A percentile compares a stretch with the other conserved stretches of the same genome.
These are phyloP conservation scores for Chondrilla cf. caribensis DNA, from an alignment of 37 sponge, comb jelly and placozoan species.

Conservation along the genomic window DNA sequence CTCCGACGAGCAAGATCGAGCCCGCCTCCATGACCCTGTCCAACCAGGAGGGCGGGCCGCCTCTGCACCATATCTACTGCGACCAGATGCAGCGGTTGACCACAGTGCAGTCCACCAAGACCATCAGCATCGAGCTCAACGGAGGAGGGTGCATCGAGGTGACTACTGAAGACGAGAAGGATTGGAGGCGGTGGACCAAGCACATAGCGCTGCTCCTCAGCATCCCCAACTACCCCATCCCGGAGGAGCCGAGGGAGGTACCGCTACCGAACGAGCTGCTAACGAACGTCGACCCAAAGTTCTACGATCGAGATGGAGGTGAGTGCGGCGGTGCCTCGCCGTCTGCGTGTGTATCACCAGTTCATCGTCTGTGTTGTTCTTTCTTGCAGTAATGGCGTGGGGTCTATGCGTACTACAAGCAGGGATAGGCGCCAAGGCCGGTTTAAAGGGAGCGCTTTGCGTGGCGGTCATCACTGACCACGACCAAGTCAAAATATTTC, in stretches of 20 bases:
- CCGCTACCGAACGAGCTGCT: not conserved
- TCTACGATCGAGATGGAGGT: slow-evolving; percentile 14
- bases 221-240: slow-evolving; percentile 20
- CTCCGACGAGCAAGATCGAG: not conserved
- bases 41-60: slow-evolving; percentile 20
- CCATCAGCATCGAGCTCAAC: not conserved
- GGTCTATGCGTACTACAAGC: not conserved
- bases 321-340: too few species aligned
- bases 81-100: slow-evolving; percentile 10
- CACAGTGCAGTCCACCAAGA: not conserved
- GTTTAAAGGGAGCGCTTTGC: not conserved
- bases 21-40: slow-evolving; percentile 3
- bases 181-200: slow-evolving; percentile 11
- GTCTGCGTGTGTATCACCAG: not conserved
- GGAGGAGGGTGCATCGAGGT: not conserved
- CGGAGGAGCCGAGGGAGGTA: slow-evolving; percentile 5
- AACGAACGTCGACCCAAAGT: not conserved
- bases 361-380: not conserved
- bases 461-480: not conserved
- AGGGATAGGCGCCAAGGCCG: slow-evolving; percentile 13
- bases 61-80: slow-evolving; percentile 20
- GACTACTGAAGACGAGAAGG: not conserved
- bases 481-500: slow-evolving; percentile 6
- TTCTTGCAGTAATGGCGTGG: slow-evolving; percentile 23
- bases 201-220: slow-evolving; percentile 14